These are phyloP conservation scores for Lucifuga dentata DNA, from an alignment of 2,113 vertebrate species.

Conservation along the genomic window DNA sequence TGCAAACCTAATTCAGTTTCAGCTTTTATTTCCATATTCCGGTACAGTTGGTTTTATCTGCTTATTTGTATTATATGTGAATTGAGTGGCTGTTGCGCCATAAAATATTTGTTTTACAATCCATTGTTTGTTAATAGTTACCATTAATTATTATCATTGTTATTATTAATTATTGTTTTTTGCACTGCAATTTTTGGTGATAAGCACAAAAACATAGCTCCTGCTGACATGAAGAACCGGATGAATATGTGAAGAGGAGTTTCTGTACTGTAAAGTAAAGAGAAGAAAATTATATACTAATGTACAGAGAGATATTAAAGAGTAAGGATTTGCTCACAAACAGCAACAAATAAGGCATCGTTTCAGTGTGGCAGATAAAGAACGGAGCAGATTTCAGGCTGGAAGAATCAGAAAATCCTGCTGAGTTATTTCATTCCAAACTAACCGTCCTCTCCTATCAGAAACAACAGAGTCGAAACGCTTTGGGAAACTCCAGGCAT, in stretches of 20 bases:
- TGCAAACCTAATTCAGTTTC: constrained; percentile 95
- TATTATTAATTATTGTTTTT: constrained; percentile 91
- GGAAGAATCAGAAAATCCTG: constrained; percentile 30
- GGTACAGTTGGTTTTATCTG: constrained; percentile 91
- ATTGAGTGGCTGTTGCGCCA: constrained; percentile 98
- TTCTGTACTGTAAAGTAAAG: constrained; percentile 93
- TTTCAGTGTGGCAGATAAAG: constrained; percentile 51
- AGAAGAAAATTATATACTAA: constrained; percentile 84
- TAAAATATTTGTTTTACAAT: constrained; percentile 95
- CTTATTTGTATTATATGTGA: constrained; percentile 99
- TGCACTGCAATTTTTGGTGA: constrained; percentile 99
- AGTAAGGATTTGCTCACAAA: constrained; percentile 66
- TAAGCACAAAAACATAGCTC: constrained; percentile 99
- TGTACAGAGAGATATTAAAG: constrained; percentile 87
- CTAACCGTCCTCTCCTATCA: constrained; percentile 22
- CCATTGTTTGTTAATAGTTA: constrained; percentile 88
- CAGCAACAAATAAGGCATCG: constrained; percentile 54
- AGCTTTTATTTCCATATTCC: constrained; percentile 84
- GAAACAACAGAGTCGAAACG: not conserved
- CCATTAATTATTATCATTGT: constrained; percentile 76
- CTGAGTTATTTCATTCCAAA: constrained; percentile 45
- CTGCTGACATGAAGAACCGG: constrained; percentile 96
- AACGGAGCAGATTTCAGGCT: constrained; percentile 46
- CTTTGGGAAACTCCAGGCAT: constrained; percentile 17
- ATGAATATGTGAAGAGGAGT: constrained; percentile 94